Percentiles rank a stretch among this genome's conserved stretches.
These are phyloP conservation scores for Bagarius yarrelli DNA, from an alignment of 2,113 vertebrate species.

Conservation along the genomic window DNA sequence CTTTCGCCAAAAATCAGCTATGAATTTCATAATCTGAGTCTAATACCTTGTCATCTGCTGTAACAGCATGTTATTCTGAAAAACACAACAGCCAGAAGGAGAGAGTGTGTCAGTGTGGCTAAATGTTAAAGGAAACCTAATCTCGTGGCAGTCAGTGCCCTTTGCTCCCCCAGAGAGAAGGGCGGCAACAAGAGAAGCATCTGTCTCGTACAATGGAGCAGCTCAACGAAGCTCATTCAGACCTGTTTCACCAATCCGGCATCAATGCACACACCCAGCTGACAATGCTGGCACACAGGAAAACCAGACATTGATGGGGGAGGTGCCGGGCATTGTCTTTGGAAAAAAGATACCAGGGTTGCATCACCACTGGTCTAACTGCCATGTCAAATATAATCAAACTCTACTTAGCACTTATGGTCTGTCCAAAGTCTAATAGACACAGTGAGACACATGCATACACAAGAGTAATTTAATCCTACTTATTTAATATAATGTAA, in stretches of 20 bases:
- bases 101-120: conserved; percentile 47
- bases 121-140: conserved; percentile 65
- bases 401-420: not conserved
- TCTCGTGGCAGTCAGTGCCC: conserved; percentile 70
- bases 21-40: conserved; percentile 29
- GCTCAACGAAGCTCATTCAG: conserved; percentile 71
- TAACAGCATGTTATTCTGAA: conserved; percentile 45
- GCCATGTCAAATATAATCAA: not conserved
- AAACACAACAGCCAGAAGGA: conserved; percentile 45
- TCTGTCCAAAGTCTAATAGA: not conserved
- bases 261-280: conserved; percentile 58
- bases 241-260: conserved; percentile 54
- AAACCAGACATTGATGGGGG: conserved; percentile 36
- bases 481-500: no score
- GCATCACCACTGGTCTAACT: conserved; percentile 20
- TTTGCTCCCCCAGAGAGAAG: conserved; percentile 65
- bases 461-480: not conserved
- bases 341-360: conserved; percentile 30
- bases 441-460: not conserved
- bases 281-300: conserved; percentile 58
- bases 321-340: conserved; percentile 30
- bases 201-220: conserved; percentile 75
- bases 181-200: conserved; percentile 71
- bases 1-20: conserved; percentile 21
- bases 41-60: conserved; percentile 46